Base-by-base conservation (phyloP, 2,797 vertebrate genomes). In the Phyllotis vaccarum region DNA sequence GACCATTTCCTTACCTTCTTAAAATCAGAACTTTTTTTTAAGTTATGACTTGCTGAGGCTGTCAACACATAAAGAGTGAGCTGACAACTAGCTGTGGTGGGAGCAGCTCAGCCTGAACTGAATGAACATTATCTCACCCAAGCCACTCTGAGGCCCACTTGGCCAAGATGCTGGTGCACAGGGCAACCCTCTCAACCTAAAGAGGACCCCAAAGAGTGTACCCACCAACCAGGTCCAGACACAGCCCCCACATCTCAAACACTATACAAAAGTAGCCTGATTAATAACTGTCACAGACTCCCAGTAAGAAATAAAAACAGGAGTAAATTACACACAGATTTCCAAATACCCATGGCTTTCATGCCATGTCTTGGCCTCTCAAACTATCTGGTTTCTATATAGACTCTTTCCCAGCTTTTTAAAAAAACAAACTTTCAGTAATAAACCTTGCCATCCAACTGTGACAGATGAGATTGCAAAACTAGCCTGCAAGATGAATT, bases 1-100 rank as follows among this genome's bases (percentile, higher is more conserved):
- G 96, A 98, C 97, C 95, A 79, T 81, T 98, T 93, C 96, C 49
- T 82, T 86, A 91, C 75, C 70, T 97, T 97, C 96, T 85, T 91
- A 93, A 95, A 80, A 82, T 62, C 24, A 66, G 72, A 90, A 62
- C 89, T 78, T 68, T 91, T 91, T 49, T 80, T 78, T 0, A 83
- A 79, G 52, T 43, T 80, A 60, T 72, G 80, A 95, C 54, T 87
- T 85, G 64, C 72, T 62, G 87, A 90, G 90, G 79, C 54, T 97
- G 95, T 97, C 95, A 95, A 94, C 88, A 96, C 64, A 93, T 93
- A 90, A 89, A 74, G 43, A 97, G 91, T 93, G 97, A 98, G 95
- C 97, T 97, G 97, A 95, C 97, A 97, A 95, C 1, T 94, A 95
- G 96, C 95, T 97, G 79, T 91, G 91, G 96, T 49, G 85, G 6